Base-by-base conservation (phyloP, 2,888 invertebrate species). In the Pyrochroa serraticornis region DNA sequence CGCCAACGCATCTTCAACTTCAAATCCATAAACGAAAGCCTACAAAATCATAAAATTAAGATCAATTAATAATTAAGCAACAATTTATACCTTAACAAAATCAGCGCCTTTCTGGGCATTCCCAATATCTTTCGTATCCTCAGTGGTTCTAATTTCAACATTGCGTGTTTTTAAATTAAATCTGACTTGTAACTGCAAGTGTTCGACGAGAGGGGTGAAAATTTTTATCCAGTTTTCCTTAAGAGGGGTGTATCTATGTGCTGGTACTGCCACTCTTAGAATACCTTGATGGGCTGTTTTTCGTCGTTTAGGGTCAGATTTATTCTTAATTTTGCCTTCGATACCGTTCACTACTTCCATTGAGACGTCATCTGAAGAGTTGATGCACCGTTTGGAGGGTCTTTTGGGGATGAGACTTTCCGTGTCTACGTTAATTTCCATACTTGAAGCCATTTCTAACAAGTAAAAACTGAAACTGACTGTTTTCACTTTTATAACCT, bases 141-240 rank as follows among this genome's bases (percentile, higher is more conserved):
- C 79, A 46, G 82, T 80, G 7, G 82, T 79, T 71, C 91, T 86
- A 45, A 97, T 89, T 82, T 97, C 96, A 1, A 97, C 94, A 79
- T 94, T 92, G 63, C 93, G 84, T 0, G 92, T 87, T 80, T 92
- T 95, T 50, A 95, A 84, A 79, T 99, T 98, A 76, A 96, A 98
- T 57, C 98, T 85, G 49, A 96, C 90, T 82, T 98, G 96, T 12
- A 99, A 81, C 62, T 95, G 86, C 59, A 99, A 82, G 75, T 99
- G 93, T 75, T 99, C 96, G 0, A 98, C 97, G 32, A 99, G 85
- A 0, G 99, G 97, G 43, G 93, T 92, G 75, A 96, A 96, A 66
- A 99, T 95, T 80, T 97, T 95, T 78, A 95, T 82, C 99, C 99
- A 99, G 73, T 92, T 93, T 73, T 97, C 93, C 81, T 97, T 97